A percentile compares a stretch with the other conserved stretches of the same genome.
These are phyloP conservation scores for Danio jaintianensis DNA, from an alignment of 2,797 vertebrate genomes.

Conservation along the genomic window DNA sequence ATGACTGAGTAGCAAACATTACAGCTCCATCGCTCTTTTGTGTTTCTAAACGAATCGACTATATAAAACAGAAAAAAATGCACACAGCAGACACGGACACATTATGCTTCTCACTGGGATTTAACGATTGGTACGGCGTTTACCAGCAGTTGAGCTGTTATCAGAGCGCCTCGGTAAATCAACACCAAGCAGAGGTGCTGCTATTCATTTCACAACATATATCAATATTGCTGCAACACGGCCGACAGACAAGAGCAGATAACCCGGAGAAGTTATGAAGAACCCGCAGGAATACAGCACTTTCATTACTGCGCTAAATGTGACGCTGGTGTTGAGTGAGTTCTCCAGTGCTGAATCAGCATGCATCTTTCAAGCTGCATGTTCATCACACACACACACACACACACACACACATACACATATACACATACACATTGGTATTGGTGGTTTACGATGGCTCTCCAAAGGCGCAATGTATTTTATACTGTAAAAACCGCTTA, in stretches of 20 bases:
- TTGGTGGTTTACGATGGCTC: too few relatives aligned
- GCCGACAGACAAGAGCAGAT: slow-evolving; percentile 67
- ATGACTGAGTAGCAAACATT: neutral
- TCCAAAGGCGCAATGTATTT: too few relatives aligned
- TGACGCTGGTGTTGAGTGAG: slow-evolving; percentile 57
- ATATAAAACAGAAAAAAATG: slow-evolving; percentile 16
- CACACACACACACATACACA: neutral
- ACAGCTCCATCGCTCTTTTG: neutral
- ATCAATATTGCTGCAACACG: slow-evolving; percentile 66
- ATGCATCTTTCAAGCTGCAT: slow-evolving; percentile 54
- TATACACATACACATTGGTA: too few relatives aligned
- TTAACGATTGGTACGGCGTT: slow-evolving; percentile 68
- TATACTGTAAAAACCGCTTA: too few relatives aligned
- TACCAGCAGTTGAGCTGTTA: slow-evolving; percentile 63
- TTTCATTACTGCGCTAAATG: slow-evolving; percentile 67
- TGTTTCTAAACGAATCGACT: neutral
- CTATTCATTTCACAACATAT: slow-evolving; percentile 68
- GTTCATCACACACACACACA: slow-evolving; percentile 59
- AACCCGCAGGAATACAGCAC: slow-evolving; percentile 46
- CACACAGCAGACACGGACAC: neutral
- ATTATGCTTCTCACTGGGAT: neutral
- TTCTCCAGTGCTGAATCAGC: slow-evolving; percentile 59
- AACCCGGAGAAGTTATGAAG: slow-evolving; percentile 63
- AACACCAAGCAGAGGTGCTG: slow-evolving; percentile 53
- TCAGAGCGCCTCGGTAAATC: slow-evolving; percentile 64